Evolutionary conservation across 2,888 invertebrate genomes (phyloP), one percentile per base, ranked within the genome.

Genomic region (Pardosa pseudoannulata): DNA sequence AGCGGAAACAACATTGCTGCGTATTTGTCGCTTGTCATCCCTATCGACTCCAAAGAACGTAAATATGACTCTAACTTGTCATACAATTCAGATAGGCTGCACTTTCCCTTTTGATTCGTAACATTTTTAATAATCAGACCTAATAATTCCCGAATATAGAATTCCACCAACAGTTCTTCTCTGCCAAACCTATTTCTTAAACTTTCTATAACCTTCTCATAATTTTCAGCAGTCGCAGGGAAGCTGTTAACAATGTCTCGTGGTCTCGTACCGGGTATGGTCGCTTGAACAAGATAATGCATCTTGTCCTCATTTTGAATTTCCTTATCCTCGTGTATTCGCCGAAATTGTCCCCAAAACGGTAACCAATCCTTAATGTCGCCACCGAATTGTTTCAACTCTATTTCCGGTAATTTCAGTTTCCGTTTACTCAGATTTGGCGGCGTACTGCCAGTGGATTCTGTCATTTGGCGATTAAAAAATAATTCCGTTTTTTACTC

Each of bases 121-220:
- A 32, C 76, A 32, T 70, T 78, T 9, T 28, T 78, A 9, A 72
- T n/a, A 32, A 91, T 89, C 39, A 91, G 56, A 67, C 89, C 89
- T 31, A 91, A 72, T 11, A 91, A 68, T 73, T 91, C 90, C 23
- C 90, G 71, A 6, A 89, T 89, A 68, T 90, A 90, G 68, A 89
- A 89, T 74, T 90, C 89, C 19, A 90, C 87, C 23, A 90, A 72
- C 7, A 90, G 50, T 16, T 90, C 89, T 6, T 90, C 82, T 65
- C 88, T 89, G 0, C 88, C 88, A 71, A 82, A 89, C n/a, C 88
- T 32, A 1, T 72, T 41, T 23, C 89, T 72, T 11, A 88, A 50
- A 11, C 71, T 32, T 5, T 83, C 71, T 3, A 91, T 85, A 0
- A 80, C 90, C 41, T 90, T 90, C 0, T 64, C 46, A 74, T 91